Conservation (phyloP, 2,113 vertebrate genomes). For the Muscicapa adusta region DNA sequence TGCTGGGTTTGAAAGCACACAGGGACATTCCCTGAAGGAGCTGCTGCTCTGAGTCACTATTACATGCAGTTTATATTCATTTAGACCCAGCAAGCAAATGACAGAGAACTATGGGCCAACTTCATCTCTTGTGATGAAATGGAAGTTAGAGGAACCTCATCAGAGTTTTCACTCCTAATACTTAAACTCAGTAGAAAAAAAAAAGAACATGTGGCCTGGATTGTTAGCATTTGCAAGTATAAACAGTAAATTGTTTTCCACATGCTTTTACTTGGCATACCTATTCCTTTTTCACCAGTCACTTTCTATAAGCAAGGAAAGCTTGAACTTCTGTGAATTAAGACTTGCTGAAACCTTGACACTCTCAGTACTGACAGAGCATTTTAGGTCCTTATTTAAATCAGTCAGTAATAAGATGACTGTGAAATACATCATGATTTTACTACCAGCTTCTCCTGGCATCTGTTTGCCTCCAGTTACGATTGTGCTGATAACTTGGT, state of each 20-base stretch:
- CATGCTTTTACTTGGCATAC: not conserved
- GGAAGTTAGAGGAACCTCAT: not conserved
- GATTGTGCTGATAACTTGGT: constrained; percentile 21
- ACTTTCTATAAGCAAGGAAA: not conserved
- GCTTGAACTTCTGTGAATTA: not conserved
- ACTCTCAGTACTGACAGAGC: not conserved
- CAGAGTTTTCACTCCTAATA: not conserved
- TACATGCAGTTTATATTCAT: not conserved
- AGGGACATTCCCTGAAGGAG: not conserved
- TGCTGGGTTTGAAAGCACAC: not conserved
- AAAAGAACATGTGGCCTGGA: not conserved
- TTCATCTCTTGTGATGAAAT: not conserved
- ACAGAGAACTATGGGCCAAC: not conserved
- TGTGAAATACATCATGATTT: constrained; percentile 56
- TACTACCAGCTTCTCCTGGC: constrained; percentile 43
- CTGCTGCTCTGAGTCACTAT: not conserved
- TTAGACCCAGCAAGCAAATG: not conserved
- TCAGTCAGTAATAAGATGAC: constrained; percentile 44
- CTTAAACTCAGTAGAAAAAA: not conserved
- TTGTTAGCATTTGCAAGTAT: not conserved
- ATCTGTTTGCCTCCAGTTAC: constrained; percentile 44
- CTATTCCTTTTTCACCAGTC: not conserved
- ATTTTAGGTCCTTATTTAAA: constrained; percentile 21
- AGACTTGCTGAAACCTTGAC: constrained; percentile 25
- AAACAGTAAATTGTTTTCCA: not conserved